These are phyloP conservation scores for Calephelis nemesis DNA, from an alignment of 1,140 invertebrate species.

Conservation along the genomic window DNA sequence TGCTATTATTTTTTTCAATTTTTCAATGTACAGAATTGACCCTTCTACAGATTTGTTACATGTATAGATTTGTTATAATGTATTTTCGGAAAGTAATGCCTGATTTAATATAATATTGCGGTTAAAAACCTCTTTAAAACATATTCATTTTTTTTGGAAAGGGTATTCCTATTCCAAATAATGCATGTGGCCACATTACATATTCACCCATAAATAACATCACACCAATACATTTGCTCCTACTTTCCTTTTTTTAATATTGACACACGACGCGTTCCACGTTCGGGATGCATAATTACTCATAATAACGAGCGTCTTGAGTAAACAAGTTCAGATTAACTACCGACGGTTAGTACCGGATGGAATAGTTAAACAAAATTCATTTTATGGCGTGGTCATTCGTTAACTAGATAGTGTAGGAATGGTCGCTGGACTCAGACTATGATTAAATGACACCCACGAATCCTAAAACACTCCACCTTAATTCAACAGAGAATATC, in stretches of 20 bases:
- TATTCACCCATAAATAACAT: conserved; percentile 46
- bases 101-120: no score
- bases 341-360: conserved; percentile 42
- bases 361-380: conserved; percentile 26
- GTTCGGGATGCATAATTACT: conserved; percentile 66
- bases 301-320: conserved; percentile 59
- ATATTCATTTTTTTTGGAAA: no score
- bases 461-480: no score
- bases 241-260: conserved; percentile 52
- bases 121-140: no score
- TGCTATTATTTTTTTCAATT: no score
- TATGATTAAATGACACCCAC: background rate
- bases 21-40: no score
- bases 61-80: no score
- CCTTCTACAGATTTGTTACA: no score
- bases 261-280: conserved; percentile 50
- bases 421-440: background rate
- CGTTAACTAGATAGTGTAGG: no score
- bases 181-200: background rate
- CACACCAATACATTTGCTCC: conserved; percentile 41
- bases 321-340: conserved; percentile 63
- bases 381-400: background rate
- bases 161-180: background rate
- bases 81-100: no score
- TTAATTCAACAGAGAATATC: no score